phyloP scores from a whole-genome alignment of 2,888 invertebrate species.

The Dicranocentrus wangi region DNA sequence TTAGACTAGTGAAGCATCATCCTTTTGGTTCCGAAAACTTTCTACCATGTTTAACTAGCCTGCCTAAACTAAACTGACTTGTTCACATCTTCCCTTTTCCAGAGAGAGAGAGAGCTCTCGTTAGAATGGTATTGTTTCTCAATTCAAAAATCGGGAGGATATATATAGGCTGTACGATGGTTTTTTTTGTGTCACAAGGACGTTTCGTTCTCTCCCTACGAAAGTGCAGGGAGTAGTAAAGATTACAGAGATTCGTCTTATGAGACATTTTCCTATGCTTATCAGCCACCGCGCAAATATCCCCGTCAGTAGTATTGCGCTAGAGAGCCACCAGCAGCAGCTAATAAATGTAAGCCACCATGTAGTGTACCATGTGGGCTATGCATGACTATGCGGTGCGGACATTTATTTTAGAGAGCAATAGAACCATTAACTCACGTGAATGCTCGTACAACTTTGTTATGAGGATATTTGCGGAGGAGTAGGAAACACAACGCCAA shows the following conservation, averaged over 20 bases:
- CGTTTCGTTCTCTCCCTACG: no score
- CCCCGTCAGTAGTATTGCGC: no score
- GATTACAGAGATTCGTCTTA: slow-evolving; percentile 11
- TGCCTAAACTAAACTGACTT: no score
- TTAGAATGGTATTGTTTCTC: no score
- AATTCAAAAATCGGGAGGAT: no score
- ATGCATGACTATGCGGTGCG: slow-evolving; percentile 22
- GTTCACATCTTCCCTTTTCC: no score
- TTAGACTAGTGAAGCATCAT: no score
- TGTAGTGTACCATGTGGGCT: slow-evolving; percentile 31
- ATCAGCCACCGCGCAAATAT: neutral
- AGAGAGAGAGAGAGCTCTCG: no score
- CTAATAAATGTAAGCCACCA: slow-evolving; percentile 19
- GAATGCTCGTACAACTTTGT: slow-evolving; percentile 16
- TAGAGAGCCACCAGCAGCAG: neutral
- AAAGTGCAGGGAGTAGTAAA: neutral
- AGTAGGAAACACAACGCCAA: neutral
- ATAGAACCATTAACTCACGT: slow-evolving; percentile 37
- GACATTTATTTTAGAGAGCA: slow-evolving; percentile 30
- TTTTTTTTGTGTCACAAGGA: no score
- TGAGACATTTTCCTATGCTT: slow-evolving; percentile 21
- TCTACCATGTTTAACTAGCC: no score
- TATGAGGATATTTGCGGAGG: slow-evolving; percentile 32
- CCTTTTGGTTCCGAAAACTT: no score
- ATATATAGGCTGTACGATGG: no score